phyloP scores from a whole-genome alignment of 2,888 invertebrate genomes.

The Andrena fulva region DNA sequence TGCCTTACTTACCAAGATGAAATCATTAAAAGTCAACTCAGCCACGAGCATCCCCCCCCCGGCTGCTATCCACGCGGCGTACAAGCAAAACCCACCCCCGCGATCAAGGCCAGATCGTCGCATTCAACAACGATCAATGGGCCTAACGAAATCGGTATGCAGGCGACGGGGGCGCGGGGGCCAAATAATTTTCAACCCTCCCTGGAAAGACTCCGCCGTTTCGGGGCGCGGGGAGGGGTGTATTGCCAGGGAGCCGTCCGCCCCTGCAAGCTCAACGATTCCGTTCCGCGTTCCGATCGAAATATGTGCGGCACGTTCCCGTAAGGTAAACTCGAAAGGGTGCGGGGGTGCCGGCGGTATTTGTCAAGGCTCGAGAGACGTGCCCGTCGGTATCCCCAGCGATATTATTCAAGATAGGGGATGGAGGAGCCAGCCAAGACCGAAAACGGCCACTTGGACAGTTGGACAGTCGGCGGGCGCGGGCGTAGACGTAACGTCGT shows the following conservation, averaged over 20 bases:
- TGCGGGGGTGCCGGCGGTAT: constrained; percentile 68
- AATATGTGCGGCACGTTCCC: constrained; percentile 69
- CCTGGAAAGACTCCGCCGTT: neutral
- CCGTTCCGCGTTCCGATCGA: constrained; percentile 61
- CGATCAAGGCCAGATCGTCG: neutral
- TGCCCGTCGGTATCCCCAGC: constrained; percentile 66
- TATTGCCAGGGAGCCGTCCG: constrained; percentile 35
- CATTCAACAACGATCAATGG: neutral
- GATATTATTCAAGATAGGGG: constrained; percentile 77
- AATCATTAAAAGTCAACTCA: neutral
- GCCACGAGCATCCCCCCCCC: neutral
- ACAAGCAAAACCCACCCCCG: no score
- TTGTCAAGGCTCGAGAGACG: constrained; percentile 73
- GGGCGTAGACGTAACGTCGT: constrained; percentile 49
- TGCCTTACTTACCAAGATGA: neutral
- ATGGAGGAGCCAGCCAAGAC: constrained; percentile 46
- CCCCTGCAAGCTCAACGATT: constrained; percentile 44
- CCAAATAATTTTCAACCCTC: constrained; percentile 54
- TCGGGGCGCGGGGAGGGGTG: constrained; percentile 30
- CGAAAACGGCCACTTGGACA: constrained; percentile 76
- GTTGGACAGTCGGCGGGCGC: constrained; percentile 76
- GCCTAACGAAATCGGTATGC: constrained; percentile 58
- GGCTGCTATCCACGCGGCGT: neutral
- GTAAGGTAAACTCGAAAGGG: constrained; percentile 71
- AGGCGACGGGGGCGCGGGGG: neutral